phyloP scores from a whole-genome alignment of 2,113 vertebrate genomes.

The Urocitellus parryii region DNA sequence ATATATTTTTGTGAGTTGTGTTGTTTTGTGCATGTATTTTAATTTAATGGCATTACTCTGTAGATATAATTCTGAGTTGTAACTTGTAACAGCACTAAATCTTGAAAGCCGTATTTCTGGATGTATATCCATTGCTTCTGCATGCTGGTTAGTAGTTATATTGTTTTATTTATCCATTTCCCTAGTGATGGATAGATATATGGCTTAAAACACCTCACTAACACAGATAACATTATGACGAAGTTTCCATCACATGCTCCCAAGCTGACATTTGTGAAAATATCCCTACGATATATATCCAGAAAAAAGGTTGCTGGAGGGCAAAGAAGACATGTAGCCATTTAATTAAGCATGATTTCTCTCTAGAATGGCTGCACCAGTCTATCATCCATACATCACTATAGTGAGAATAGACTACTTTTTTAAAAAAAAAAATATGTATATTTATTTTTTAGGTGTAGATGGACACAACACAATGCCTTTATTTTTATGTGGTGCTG shows the following conservation, averaged over 20 bases:
- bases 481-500: too few species aligned
- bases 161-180: not conserved
- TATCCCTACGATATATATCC: not conserved
- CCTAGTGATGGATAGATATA: not conserved
- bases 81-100: not conserved
- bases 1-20: not conserved
- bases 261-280: not conserved
- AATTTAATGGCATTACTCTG: not conserved
- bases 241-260: not conserved
- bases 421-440: not conserved
- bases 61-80: not conserved
- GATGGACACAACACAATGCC: too few species aligned
- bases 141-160: not conserved
- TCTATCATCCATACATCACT: not conserved
- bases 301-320: not conserved
- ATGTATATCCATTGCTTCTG: not conserved
- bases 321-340: not conserved
- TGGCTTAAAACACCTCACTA: not conserved
- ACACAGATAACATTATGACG: not conserved
- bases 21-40: not conserved
- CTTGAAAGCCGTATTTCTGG: constrained; percentile 21
- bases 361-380: not conserved
- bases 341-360: not conserved
- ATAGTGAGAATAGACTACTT: not conserved
- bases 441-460: too few species aligned